Evolutionary conservation across 2,797 vertebrate species (phyloP), one percentile per base, ranked within the genome.

Genomic region (Podargus strigoides): DNA sequence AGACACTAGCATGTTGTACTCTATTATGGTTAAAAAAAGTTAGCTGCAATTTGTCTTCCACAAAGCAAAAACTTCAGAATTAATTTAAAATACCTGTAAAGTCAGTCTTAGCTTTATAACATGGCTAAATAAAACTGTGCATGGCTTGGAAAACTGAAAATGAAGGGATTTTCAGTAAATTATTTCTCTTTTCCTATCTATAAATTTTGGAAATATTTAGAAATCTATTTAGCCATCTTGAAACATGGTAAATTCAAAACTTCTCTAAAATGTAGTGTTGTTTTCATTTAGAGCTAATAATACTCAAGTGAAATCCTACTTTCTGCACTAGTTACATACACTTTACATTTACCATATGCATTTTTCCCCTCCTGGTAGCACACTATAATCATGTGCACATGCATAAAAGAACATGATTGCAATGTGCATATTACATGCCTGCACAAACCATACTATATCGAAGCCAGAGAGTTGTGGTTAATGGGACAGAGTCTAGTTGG

Each of bases 381-480:
- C 1, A 1, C 20, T 49, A 27, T 8, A 50, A 56, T 36, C n/a
- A 10, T 3, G 24, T 30, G 47, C 66, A 53, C 24, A 16, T 32
- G 24, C 32, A 23, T 7, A 7, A 6, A 34, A 62, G 41, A 28
- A 76, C 14, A 22, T 22, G 7, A 50, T 18, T 24, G 28, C 37
- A 37, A 17, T 7, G 28, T 24, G 41, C 2, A 2, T 14, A 22
- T 39, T 30, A 8, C 12, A 16, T 2, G 9, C 2, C 1, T 30
- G 15, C 24, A 42, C 47, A 73, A 55, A 37, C 13, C 16, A n/a
- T n/a, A n/a, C n/a, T n/a, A n/a, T n/a, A n/a, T n/a, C n/a, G n/a
- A n/a, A n/a, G n/a, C n/a, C n/a, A n/a, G n/a, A n/a, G n/a, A n/a
- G n/a, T n/a, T n/a, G n/a, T n/a, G n/a, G n/a, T n/a, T n/a, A n/a